Evolutionary conservation across 2,797 vertebrate species (phyloP).

Genomic region (Acanthurus leucopareius): DNA sequence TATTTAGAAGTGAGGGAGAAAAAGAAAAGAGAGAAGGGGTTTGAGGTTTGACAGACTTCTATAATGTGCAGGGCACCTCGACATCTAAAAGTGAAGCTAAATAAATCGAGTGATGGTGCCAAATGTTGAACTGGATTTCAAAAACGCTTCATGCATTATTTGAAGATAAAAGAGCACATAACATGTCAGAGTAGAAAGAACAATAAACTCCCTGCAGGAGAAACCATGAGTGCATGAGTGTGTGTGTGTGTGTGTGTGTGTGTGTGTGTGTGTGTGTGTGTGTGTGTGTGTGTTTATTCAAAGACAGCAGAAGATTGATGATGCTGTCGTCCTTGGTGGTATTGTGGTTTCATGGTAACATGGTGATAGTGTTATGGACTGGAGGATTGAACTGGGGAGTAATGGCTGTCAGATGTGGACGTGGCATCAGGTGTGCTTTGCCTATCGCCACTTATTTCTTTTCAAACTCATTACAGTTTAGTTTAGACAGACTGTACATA

Average conservation of each 20-base stretch:
- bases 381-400: conserved; percentile 54
- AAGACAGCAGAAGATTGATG: conserved; percentile 81
- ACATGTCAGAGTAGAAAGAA: conserved; percentile 72
- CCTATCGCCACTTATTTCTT: neutral
- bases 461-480: neutral
- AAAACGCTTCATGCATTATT: conserved; percentile 75
- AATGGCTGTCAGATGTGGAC: conserved; percentile 76
- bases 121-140: conserved; percentile 69
- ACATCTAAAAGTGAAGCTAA: conserved; percentile 77
- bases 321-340: conserved; percentile 75
- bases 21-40: conserved; percentile 28
- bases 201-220: conserved; percentile 75
- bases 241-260: conserved; percentile 47
- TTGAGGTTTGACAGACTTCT: conserved; percentile 70
- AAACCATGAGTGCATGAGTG: conserved; percentile 50
- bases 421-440: conserved; percentile 65
- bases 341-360: conserved; percentile 63
- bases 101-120: conserved; percentile 69
- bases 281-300: conserved; percentile 56
- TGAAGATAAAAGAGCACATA: conserved; percentile 77
- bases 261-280: conserved; percentile 34
- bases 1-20: conserved; percentile 20
- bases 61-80: conserved; percentile 57
- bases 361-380: conserved; percentile 57
- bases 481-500: neutral